Percentiles rank a stretch among this genome's conserved stretches.
These are phyloP conservation scores for Tachuris rubrigastra DNA, from an alignment of 2,113 vertebrate genomes.

Conservation along the genomic window DNA sequence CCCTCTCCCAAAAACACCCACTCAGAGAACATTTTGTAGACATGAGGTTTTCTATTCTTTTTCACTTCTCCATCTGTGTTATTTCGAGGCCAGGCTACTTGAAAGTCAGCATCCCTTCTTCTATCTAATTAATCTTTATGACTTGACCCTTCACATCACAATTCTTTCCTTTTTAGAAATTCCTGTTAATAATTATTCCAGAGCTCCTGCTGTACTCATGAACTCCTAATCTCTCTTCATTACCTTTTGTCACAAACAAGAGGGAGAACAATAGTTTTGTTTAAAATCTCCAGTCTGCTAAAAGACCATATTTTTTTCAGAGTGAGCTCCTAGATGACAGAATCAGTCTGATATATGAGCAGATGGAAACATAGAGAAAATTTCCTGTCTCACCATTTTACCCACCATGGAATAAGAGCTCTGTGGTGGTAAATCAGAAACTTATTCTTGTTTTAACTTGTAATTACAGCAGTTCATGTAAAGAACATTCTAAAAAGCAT, in stretches of 20 bases:
- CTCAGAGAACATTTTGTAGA: neutral
- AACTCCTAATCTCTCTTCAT: neutral
- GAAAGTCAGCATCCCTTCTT: neutral
- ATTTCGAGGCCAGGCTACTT: neutral
- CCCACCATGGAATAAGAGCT: neutral
- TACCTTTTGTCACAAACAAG: neutral
- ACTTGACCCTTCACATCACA: neutral
- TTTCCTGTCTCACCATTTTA: neutral
- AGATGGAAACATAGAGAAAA: neutral
- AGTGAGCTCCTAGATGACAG: neutral
- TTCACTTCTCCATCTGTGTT: neutral
- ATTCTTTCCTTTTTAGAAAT: slow-evolving; percentile 14
- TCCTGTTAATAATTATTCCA: neutral
- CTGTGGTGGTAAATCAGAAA: neutral
- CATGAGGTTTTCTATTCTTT: neutral
- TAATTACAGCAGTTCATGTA: neutral
- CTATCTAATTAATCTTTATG: neutral
- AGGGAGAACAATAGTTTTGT: neutral
- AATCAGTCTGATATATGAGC: neutral
- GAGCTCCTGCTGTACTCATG: neutral
- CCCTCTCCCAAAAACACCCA: neutral
- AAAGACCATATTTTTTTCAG: neutral
- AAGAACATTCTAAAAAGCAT: neutral
- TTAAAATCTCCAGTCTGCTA: neutral
- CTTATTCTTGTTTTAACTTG: neutral